These are phyloP conservation scores for Arothron firmamentum DNA, from an alignment of 2,113 vertebrate genomes.

Conservation along the genomic window DNA sequence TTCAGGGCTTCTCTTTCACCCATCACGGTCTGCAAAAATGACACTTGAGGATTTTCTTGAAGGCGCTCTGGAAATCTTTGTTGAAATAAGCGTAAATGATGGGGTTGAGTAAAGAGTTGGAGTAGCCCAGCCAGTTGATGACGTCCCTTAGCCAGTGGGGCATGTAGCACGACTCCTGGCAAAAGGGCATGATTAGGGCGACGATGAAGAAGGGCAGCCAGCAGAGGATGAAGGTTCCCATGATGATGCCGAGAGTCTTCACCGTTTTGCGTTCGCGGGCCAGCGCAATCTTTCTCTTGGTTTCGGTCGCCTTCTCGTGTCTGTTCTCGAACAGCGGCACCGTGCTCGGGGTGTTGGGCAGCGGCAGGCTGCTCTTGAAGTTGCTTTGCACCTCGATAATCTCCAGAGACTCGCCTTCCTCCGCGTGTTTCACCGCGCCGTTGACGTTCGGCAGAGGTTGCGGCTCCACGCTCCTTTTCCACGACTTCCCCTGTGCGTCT, in stretches of 20 bases:
- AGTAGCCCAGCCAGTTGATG: conserved; percentile 97
- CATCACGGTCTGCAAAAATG: conserved; percentile 85
- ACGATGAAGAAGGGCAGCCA: conserved; percentile 98
- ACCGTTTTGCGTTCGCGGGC: conserved; percentile 94
- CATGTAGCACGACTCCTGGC: conserved; percentile 83
- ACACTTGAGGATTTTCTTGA: conserved; percentile 96
- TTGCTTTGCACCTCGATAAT: conserved; percentile 85
- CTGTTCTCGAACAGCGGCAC: conserved; percentile 76
- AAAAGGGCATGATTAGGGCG: conserved; percentile 91
- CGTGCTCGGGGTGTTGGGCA: conserved; percentile 76
- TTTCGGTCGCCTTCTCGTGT: conserved; percentile 84
- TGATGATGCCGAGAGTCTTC: conserved; percentile 96
- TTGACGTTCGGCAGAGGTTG: conserved; percentile 75
- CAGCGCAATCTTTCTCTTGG: conserved; percentile 88
- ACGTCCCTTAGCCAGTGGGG: conserved; percentile 85
- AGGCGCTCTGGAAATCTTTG: conserved; percentile 96
- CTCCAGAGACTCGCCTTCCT: conserved; percentile 84
- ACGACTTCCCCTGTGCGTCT: conserved; percentile 73
- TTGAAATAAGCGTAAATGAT: conserved; percentile 99
- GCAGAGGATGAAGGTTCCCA: conserved; percentile 97
- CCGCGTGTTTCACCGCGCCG: conserved; percentile 79
- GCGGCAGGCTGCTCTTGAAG: conserved; percentile 80
- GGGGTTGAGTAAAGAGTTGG: conserved; percentile 96
- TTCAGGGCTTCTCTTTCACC: neutral
- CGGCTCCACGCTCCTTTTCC: conserved; percentile 78